Base-by-base conservation (phyloP, 1,140 invertebrate genomes). In the Leptinotarsa texana region DNA sequence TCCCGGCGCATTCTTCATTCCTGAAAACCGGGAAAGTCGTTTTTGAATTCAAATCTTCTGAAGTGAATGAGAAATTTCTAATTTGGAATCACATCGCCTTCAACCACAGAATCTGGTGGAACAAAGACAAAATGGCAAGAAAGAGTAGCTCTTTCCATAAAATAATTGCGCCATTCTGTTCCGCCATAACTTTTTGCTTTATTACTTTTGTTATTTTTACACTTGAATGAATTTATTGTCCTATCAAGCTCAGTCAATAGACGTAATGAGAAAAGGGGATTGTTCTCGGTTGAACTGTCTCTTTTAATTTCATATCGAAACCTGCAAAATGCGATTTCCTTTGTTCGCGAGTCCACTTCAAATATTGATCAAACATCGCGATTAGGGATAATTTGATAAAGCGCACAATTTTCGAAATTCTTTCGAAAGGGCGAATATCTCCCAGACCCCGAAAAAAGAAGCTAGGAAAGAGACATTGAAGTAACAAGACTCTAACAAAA, bases 181-280 rank as follows among this genome's bases (percentile, higher is more conserved):
- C 51, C 51, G 51, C n/a, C 15, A 15, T 17, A 57, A 57, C 51
- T 57, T 57, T 57, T 57, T n/a, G 51, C 51, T 18, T 57, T 57
- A 57, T 57, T 57, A 57, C 51, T 57, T 57, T 57, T 57, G 51
- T 57, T 57, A 57, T 57, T 57, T 57, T 57, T 57, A 15, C 51
- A 15, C 15, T 17, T 18, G 51, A 57, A 57, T 57, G 51, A 18
- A 18, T 57, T 18, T 57, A 57, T 57, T 57, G 51, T 57, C n/a
- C 51, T 18, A 57, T 57, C 51, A 57, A 57, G 51, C 17, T 57
- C 51, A 57, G 51, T 57, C 51, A 57, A 57, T 57, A 57, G 51
- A 57, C n/a, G 2, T 57, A 57, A 57, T 18, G 17, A 57, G 51
- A 57, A 18, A 57, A 57, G 51, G n/a, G 51, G n/a, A 57, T 57